Evolutionary conservation across 2,888 invertebrate species (phyloP), one percentile per base, ranked within the genome.

Genomic region (Macropis europaea): DNA sequence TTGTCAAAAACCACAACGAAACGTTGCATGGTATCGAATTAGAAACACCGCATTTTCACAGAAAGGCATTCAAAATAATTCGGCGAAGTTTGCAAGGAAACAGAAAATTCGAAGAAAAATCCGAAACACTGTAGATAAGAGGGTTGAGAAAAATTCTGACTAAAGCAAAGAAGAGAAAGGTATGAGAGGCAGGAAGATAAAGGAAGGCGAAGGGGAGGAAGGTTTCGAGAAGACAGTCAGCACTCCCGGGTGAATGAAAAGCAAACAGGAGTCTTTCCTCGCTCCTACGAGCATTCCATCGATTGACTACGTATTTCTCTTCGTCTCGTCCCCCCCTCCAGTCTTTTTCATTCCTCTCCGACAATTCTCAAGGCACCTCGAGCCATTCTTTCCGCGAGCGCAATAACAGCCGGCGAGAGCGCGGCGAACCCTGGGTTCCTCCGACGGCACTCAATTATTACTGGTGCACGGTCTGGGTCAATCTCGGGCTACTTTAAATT

Each of bases 401-500:
- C 67, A 81, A 78, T 78, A 78, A 80, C 66, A 68, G 52, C 32
- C 4, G 52, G 15, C 6, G n/a, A 28, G 13, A n/a, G 17, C 7
- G 26, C 19, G 26, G 54, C 61, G 73, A 71, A 43, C 60, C 54
- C 53, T 52, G 45, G 42, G 60, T 72, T 69, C 62, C 64, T 73
- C 54, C 30, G 48, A 52, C 63, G 54, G 63, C 59, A 61, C 70
- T 82, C 82, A 79, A 82, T 82, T 82, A 82, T 83, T 83, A 82
- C 76, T 72, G 69, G 62, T 57, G 64, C 60, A 52, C 70, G 57
- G 62, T 28, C 53, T 32, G 53, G 76, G 77, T 83, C 83, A 83
- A 82, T 82, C 79, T 77, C 79, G 64, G 73, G 62, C 76, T 76
- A 76, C 75, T 83, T 82, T 75, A 79, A 81, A 83, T 83, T 82